phyloP scores from a whole-genome alignment of 2,113 vertebrate species.

The Chamaea fasciata region DNA sequence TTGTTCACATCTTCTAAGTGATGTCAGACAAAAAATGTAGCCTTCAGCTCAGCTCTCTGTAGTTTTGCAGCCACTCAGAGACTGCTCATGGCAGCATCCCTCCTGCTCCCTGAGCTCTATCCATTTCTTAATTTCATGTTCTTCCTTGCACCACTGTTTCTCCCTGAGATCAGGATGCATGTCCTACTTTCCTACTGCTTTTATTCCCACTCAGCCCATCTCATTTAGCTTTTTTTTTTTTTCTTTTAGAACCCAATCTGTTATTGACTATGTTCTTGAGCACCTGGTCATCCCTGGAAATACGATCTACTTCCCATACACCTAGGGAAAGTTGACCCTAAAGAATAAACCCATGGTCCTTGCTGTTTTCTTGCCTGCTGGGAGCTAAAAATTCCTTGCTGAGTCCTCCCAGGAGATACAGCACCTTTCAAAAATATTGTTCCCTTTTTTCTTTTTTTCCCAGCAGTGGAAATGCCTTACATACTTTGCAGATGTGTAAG shows the following conservation, averaged over 20 bases:
- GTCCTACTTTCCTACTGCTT: neutral
- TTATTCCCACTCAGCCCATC: neutral
- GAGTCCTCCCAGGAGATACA: neutral
- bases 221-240: neutral
- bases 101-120: neutral
- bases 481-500: conserved; percentile 55
- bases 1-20: neutral
- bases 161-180: neutral
- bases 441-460: neutral
- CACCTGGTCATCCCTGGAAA: neutral
- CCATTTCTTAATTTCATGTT: neutral
- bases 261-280: neutral
- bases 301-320: neutral
- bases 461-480: conserved; percentile 37
- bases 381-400: neutral
- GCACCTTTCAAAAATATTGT: conserved; percentile 12
- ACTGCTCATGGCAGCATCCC: neutral
- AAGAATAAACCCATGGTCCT: neutral
- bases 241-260: neutral
- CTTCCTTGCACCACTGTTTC: neutral
- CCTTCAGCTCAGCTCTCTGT: neutral
- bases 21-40: neutral
- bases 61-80: neutral
- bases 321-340: neutral
- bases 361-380: neutral